Conservation (phyloP, 2,113 vertebrate genomes). For the Centrocercus urophasianus region DNA sequence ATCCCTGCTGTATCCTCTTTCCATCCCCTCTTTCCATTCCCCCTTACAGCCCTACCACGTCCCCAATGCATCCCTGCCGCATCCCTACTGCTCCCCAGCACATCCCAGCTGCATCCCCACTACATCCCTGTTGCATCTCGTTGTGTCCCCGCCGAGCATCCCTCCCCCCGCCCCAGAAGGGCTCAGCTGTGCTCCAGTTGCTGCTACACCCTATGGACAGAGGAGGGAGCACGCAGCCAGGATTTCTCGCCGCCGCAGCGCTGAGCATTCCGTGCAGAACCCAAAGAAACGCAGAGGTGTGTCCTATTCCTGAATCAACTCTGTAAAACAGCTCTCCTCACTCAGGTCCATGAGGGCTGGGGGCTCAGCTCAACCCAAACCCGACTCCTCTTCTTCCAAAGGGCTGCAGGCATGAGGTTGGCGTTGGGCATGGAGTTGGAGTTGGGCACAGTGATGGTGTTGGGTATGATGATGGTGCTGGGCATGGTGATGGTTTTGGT, state of each 20-base stretch:
- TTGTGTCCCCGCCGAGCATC: neutral
- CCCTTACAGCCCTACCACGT: no score
- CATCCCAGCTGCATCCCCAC: no score
- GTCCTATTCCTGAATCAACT: neutral
- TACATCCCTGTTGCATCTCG: neutral
- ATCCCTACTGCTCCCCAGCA: no score
- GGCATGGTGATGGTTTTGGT: no score
- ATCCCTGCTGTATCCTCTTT: neutral
- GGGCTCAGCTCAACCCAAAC: neutral
- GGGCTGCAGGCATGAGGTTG: neutral
- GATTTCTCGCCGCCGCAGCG: neutral
- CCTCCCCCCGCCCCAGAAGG: neutral
- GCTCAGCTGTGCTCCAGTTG: neutral
- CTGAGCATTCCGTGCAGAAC: neutral
- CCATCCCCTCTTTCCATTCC: no score
- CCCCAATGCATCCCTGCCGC: neutral
- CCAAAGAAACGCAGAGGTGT: neutral
- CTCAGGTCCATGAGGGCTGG: accelerated
- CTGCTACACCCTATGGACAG: neutral
- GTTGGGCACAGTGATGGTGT: no score
- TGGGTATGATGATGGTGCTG: neutral
- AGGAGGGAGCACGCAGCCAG: neutral
- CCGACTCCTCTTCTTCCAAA: neutral
- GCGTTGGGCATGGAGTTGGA: no score
- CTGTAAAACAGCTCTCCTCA: neutral